Conservation (phyloP, 2,888 invertebrate genomes). For the Ennomos quercinarius region DNA sequence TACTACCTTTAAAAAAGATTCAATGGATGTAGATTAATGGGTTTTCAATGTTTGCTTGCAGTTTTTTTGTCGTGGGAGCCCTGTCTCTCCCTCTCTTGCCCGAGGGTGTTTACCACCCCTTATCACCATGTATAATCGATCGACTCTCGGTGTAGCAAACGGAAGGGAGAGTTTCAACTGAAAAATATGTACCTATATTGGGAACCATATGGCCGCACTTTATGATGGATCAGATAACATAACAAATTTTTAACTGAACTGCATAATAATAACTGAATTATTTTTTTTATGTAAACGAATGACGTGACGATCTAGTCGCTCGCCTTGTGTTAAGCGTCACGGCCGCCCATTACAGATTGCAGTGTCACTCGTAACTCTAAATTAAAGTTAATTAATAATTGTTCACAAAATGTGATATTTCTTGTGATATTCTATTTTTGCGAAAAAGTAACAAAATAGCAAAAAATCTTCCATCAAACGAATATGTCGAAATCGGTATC, state of each 20-base stretch:
- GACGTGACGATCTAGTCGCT: too few relatives aligned
- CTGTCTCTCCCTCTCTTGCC: conserved; percentile 36
- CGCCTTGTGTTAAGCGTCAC: too few relatives aligned
- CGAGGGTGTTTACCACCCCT: conserved; percentile 51
- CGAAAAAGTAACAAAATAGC: too few relatives aligned
- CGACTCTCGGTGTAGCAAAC: conserved; percentile 54
- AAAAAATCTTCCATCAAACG: too few relatives aligned
- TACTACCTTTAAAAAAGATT: neutral
- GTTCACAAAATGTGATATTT: too few relatives aligned
- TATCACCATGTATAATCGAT: conserved; percentile 64
- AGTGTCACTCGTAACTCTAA: too few relatives aligned
- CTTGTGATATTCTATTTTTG: too few relatives aligned
- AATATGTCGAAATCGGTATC: too few relatives aligned
- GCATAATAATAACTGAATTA: too few relatives aligned
- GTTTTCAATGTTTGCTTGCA: conserved; percentile 5
- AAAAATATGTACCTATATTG: conserved; percentile 4
- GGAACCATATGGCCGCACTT: conserved; percentile 2
- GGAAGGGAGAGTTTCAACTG: conserved; percentile 21
- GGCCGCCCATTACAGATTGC: too few relatives aligned
- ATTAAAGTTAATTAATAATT: too few relatives aligned
- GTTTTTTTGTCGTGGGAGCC: conserved; percentile 35
- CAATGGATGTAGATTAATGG: conserved; percentile 4
- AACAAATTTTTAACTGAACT: neutral
- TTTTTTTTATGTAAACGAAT: too few relatives aligned
- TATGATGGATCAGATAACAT: conserved; percentile 3